These are phyloP conservation scores for Panzeria rudis DNA, from an alignment of 2,888 invertebrate genomes.

Conservation along the genomic window DNA sequence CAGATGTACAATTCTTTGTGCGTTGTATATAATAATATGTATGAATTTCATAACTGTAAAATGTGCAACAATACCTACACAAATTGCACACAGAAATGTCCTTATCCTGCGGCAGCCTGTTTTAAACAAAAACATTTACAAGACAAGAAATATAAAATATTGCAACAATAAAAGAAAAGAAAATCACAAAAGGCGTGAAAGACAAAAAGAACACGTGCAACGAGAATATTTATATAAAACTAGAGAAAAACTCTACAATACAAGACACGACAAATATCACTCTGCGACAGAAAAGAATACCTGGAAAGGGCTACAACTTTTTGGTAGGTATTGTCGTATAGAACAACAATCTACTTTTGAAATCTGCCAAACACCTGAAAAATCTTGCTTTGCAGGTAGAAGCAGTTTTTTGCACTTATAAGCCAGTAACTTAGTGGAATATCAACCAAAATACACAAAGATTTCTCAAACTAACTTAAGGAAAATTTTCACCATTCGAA, in stretches of 20 bases:
- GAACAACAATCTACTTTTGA: too few species aligned
- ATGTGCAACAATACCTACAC: conserved; percentile 65
- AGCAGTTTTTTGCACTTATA: too few species aligned
- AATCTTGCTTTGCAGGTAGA: too few species aligned
- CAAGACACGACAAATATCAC: conserved; percentile 56
- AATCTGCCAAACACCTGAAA: too few species aligned
- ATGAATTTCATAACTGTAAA: conserved; percentile 56
- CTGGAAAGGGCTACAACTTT: too few species aligned
- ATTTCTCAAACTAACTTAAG: too few species aligned
- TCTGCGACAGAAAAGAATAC: too few species aligned
- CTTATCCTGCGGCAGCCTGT: conserved; percentile 54
- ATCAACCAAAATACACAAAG: too few species aligned
- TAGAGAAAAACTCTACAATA: conserved; percentile 17
- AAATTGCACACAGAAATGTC: conserved; percentile 53
- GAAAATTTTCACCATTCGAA: too few species aligned
- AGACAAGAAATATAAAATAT: conserved; percentile 25
- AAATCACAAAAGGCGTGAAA: conserved; percentile 42
- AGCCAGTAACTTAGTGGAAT: too few species aligned
- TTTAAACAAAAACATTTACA: conserved; percentile 40
- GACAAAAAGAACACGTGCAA: conserved; percentile 5
- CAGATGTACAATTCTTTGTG: too few species aligned
- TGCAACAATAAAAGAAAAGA: conserved; percentile 30
- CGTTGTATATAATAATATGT: background rate
- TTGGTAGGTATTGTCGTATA: too few species aligned
- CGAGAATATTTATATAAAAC: background rate